Base-by-base conservation (phyloP, 2,113 vertebrate species). In the Myrmophylax atrothorax region DNA sequence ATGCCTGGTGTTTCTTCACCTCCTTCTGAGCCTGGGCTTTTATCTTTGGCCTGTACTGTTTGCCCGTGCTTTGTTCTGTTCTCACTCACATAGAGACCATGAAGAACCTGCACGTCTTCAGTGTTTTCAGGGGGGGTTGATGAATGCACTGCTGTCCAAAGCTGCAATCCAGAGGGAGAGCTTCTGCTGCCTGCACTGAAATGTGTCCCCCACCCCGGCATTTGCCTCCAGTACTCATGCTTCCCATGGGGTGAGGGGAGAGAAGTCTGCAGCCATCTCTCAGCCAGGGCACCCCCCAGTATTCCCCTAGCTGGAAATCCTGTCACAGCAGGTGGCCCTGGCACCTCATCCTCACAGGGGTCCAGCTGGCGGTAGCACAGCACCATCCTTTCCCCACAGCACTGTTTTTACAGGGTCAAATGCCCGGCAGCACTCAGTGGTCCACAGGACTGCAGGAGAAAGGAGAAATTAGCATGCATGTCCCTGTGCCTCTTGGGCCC, bases 171-270 rank as follows among this genome's bases (percentile, higher is more conserved):
- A 3, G n/a, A 44, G 19, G 31, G 38, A 77, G 16, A 88, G 38
- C 29, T 73, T 46, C 83, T 77, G 42, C 40, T 3, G 2, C 49
- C 6, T 3, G 5, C 31, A 7, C 2, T 0, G 33, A 64, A 70
- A 63, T 33, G 8, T 5, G 18, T 20, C 4, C 1, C 19, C 35
- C 28, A 53, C 46, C 69, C 1, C 0, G 0, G 26, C 5, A 1
- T 44, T 26, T 70, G 73, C 47, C 28, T 10, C 25, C 56, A 37
- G 69, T 29, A 35, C 47, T 66, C 62, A 44, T 84, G 42, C 26
- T 64, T 78, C 37, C 40, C 2, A 1, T 14, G 5, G 15, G 10
- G 6, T 3, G 3, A 50, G 23, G 2, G 9, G 38, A 49, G 15
- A 31, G 33, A 68, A 76, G 28, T 37, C 89, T 46, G 38, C 49